These are phyloP conservation scores for Gyrodactylus bullatarudis DNA, from an alignment of 1,140 invertebrate genomes.

Conservation along the genomic window DNA sequence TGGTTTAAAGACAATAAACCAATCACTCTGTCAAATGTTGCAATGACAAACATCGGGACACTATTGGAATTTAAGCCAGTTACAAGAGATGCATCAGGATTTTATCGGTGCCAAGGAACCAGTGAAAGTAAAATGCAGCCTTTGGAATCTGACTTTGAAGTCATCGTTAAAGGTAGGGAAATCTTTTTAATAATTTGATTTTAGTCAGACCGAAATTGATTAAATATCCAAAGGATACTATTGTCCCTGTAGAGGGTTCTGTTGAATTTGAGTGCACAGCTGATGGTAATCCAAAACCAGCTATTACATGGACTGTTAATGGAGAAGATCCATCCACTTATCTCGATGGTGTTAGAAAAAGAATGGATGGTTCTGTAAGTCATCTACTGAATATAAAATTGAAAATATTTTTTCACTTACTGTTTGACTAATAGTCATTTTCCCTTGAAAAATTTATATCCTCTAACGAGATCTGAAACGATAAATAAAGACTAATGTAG, in stretches of 20 bases:
- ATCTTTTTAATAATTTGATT: background rate
- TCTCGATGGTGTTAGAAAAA: background rate
- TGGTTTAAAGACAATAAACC: background rate
- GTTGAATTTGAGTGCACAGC: background rate
- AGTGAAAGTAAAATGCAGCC: background rate
- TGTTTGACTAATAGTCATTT: no score
- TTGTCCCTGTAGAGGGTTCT: background rate
- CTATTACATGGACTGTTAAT: slow-evolving; percentile 2
- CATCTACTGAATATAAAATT: background rate
- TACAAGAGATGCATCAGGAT: background rate
- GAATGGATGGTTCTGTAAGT: background rate
- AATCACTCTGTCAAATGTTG: background rate
- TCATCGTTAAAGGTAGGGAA: background rate
- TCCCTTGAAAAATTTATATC: no score
- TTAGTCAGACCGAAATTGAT: background rate
- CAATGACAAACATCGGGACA: background rate
- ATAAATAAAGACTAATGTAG: no score
- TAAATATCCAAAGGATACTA: background rate
- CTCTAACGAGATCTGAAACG: no score
- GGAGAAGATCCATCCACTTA: background rate
- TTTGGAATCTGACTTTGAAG: background rate
- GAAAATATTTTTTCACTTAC: no score
- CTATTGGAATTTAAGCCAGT: background rate
- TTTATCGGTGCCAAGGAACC: background rate
- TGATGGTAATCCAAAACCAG: background rate